Evolutionary conservation across 2,888 invertebrate genomes (phyloP).

Genomic region (Hoplodrina ambigua): DNA sequence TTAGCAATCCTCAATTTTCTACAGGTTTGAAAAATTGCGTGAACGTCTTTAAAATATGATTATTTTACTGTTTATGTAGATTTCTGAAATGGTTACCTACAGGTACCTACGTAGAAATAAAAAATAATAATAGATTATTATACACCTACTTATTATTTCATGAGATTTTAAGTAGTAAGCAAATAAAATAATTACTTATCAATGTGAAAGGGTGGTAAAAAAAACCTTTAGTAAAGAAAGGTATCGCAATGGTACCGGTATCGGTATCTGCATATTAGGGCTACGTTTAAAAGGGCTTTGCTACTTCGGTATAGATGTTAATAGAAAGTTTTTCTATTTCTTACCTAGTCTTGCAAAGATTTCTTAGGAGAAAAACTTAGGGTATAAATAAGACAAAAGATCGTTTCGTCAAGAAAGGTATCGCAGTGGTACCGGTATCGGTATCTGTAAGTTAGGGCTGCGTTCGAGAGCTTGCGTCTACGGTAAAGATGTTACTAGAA

Average conservation of each 20-base stretch:
- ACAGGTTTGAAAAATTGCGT: background rate
- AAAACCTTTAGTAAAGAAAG: background rate
- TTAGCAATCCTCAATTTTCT: background rate
- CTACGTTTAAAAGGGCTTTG: background rate
- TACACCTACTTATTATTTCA: too few species aligned
- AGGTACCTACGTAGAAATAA: background rate
- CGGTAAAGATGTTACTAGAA: too few species aligned
- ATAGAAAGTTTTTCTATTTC: constrained; percentile 22
- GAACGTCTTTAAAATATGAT: background rate
- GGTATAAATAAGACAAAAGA: too few species aligned
- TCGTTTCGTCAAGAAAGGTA: too few species aligned
- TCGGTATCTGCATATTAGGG: background rate
- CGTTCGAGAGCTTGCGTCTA: too few species aligned
- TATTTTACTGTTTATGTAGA: background rate
- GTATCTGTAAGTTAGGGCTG: too few species aligned
- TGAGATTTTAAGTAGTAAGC: too few species aligned
- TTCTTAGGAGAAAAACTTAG: too few species aligned
- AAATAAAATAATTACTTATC: too few species aligned
- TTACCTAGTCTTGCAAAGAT: background rate
- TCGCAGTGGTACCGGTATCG: too few species aligned
- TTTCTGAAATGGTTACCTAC: too few species aligned
- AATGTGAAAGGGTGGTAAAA: background rate
- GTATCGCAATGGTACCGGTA: background rate
- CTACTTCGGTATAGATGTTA: background rate
- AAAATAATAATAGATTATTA: too few species aligned